These are phyloP conservation scores for Rhizoglyphus robini DNA, from an alignment of 1,140 invertebrate genomes.

Conservation along the genomic window DNA sequence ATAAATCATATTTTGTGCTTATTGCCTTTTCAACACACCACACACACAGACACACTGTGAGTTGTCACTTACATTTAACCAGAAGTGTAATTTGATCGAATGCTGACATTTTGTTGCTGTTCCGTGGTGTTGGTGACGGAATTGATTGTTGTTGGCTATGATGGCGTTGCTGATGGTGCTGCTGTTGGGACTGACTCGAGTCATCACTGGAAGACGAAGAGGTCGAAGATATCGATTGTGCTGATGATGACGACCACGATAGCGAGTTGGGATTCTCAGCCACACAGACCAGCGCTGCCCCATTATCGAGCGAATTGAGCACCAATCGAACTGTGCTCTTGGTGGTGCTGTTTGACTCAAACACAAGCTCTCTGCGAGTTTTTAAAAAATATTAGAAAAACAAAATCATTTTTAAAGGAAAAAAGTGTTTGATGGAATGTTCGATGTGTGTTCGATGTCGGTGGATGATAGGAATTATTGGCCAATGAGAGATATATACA, in stretches of 20 bases:
- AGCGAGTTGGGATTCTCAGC: slow-evolving; percentile 18
- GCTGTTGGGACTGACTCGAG: too few species aligned
- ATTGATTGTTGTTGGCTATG: too few species aligned
- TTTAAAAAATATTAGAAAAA: too few species aligned
- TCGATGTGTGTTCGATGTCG: too few species aligned
- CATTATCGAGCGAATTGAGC: slow-evolving; percentile 56
- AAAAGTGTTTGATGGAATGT: too few species aligned
- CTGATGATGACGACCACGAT: neutral
- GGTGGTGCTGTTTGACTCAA: slow-evolving; percentile 25
- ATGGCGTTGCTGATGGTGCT: neutral
- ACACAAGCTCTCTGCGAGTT: slow-evolving; percentile 1
- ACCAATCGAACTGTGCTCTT: slow-evolving; percentile 28
- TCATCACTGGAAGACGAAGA: too few species aligned
- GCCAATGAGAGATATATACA: too few species aligned
- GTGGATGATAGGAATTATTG: too few species aligned
- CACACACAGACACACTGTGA: too few species aligned
- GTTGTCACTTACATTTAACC: slow-evolving; percentile 15
- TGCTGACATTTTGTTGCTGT: neutral
- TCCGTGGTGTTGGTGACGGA: neutral
- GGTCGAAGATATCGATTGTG: neutral
- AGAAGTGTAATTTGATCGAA: slow-evolving; percentile 12
- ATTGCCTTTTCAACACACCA: too few species aligned
- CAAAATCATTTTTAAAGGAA: too few species aligned
- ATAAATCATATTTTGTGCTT: too few species aligned
- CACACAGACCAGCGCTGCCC: slow-evolving; percentile 7